Evolutionary conservation across 2,797 vertebrate genomes (phyloP).

Genomic region (Ptychadena robeensis): DNA sequence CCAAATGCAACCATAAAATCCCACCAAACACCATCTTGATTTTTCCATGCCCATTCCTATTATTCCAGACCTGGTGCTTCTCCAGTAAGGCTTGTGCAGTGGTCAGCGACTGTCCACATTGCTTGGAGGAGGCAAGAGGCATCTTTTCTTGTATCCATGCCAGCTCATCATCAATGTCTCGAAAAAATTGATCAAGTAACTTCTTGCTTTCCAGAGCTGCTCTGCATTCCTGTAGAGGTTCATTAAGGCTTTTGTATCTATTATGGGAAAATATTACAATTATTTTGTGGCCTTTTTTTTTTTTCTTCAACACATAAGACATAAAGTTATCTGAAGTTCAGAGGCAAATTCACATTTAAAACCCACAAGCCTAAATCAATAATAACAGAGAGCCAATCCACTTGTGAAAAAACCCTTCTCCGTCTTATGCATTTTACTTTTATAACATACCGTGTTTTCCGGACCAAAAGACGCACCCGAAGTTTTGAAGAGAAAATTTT

Average conservation of each 20-base stretch:
- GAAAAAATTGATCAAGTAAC: constrained; percentile 83
- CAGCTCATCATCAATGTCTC: constrained; percentile 83
- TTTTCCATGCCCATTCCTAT: not conserved
- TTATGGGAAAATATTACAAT: not conserved
- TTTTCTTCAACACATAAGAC: no score
- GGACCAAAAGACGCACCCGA: no score
- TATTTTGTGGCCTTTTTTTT: no score
- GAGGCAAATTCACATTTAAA: no score
- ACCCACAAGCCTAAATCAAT: no score
- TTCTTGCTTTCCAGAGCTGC: constrained; percentile 79
- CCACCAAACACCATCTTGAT: not conserved
- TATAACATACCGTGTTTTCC: no score
- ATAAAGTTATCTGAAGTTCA: no score
- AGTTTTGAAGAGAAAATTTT: no score
- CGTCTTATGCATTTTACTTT: no score
- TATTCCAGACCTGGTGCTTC: constrained; percentile 81
- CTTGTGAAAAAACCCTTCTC: no score
- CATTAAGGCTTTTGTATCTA: constrained; percentile 80
- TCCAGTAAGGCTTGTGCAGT: constrained; percentile 77
- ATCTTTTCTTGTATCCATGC: constrained; percentile 83
- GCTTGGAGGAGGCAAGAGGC: constrained; percentile 71
- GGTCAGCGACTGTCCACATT: constrained; percentile 77
- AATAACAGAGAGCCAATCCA: no score
- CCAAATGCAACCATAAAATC: no score
- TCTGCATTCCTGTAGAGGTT: constrained; percentile 77